phyloP scores from a whole-genome alignment of 2,888 invertebrate species.

The Chrysotoxum bicinctum region DNA sequence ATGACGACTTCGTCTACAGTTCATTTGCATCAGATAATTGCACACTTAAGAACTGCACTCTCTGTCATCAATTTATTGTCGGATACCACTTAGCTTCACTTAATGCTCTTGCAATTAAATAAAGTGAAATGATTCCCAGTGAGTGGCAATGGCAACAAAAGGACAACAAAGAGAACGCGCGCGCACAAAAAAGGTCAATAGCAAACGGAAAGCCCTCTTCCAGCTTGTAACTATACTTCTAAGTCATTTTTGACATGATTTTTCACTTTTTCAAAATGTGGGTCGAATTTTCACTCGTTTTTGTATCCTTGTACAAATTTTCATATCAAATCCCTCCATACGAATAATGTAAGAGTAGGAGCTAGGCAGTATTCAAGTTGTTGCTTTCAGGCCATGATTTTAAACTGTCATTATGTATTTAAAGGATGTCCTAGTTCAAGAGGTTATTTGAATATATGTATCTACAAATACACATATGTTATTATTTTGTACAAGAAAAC shows the following conservation, averaged over 20 bases:
- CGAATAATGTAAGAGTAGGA: not conserved
- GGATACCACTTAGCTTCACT: slow-evolving; percentile 16
- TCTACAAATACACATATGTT: not conserved
- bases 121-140: slow-evolving; percentile 33
- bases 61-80: slow-evolving; percentile 25
- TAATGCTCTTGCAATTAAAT: slow-evolving; percentile 42
- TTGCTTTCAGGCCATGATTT: slow-evolving; percentile 37
- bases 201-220: not conserved
- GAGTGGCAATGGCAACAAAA: slow-evolving; percentile 1
- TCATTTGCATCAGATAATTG: slow-evolving; percentile 49
- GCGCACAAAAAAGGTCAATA: slow-evolving; percentile 18
- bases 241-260: slow-evolving; percentile 37
- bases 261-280: slow-evolving; percentile 38
- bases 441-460: slow-evolving; percentile 33
- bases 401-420: slow-evolving; percentile 40
- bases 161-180: slow-evolving; percentile 1
- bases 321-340: not conserved
- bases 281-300: not conserved
- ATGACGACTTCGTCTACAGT: slow-evolving; percentile 21
- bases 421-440: slow-evolving; percentile 50
- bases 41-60: slow-evolving; percentile 22
- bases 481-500: not conserved
- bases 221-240: slow-evolving; percentile 2
- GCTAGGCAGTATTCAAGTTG: slow-evolving; percentile 3
- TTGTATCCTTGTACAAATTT: slow-evolving; percentile 15